Evolutionary conservation across 2,888 invertebrate genomes (phyloP), one percentile per base, ranked within the genome.

Genomic region (Heliconius ethilla): DNA sequence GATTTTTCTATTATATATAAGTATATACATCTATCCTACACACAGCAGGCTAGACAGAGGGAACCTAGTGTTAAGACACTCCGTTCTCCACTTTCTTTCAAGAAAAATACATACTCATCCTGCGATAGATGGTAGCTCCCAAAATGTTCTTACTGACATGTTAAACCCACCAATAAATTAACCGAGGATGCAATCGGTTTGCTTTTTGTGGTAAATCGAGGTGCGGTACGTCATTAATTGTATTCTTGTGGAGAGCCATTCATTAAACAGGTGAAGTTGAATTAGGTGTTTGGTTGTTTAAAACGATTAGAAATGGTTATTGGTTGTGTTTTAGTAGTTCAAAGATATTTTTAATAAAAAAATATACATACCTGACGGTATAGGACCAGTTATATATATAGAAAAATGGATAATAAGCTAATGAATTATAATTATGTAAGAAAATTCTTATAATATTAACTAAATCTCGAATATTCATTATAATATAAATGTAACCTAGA

Each of bases 211-310:
- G 73, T 73, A 33, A 73, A 62, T 62, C 40, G 73, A 37, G 25
- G 15, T 25, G 15, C 37, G 62, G 72, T 33, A 33, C 33, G 13
- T 40, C 59, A 73, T 73, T 73, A 73, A 73, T 73, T 73, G 73
- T 73, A 73, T 62, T 73, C 73, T 73, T 73, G 73, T 25, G 62
- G 62, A 37, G 37, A 62, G 73, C 25, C 37, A 55, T 72, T 72
- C 59, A 59, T 62, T 73, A 73, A 72, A 62, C 62, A 62, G 73
- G 73, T 73, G 33, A 40, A 59, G 62, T 40, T 62, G 40, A 62
- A 73, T 40, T 73, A 70, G 70, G 72, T 73, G 73, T 73, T 73
- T 37, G n/a, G n/a, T 73, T 40, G 22, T 37, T 66, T 66, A 66
- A 37, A 66, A 33, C 66, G 37, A 25, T 37, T 73, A 37, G 37